Percentiles rank a stretch among this genome's conserved stretches.
These are phyloP conservation scores for Actinia equina DNA, from an alignment of 64 coral and sea anemone genomes.

Conservation along the genomic window DNA sequence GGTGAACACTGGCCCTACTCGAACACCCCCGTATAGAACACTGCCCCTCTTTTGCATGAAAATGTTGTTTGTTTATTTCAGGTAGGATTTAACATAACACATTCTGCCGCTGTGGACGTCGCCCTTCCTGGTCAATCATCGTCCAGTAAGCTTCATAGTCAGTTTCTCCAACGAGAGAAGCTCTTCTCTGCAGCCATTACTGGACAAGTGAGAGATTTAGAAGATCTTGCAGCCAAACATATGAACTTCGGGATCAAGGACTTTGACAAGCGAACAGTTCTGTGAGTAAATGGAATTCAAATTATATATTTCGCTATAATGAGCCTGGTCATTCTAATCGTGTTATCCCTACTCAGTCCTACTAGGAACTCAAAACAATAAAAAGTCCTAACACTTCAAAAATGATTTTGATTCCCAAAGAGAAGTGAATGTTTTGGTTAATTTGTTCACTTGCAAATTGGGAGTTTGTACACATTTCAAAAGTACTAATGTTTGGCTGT, in stretches of 20 bases:
- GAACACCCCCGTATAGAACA: not conserved
- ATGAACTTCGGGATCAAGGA: constrained; percentile 56
- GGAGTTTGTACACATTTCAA: too few species aligned
- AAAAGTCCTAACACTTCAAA: too few species aligned
- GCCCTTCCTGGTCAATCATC: not conserved
- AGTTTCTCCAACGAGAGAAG: constrained; percentile 15
- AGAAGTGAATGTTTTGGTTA: too few species aligned
- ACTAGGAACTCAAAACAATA: too few species aligned
- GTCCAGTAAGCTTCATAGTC: not conserved
- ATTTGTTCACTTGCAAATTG: too few species aligned
- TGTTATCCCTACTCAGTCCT: too few species aligned
- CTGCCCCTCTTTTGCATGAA: not conserved
- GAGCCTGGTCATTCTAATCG: too few species aligned
- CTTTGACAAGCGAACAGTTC: constrained; percentile 76
- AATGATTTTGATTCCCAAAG: too few species aligned
- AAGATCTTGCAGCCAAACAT: constrained; percentile 38
- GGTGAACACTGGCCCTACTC: too few species aligned
- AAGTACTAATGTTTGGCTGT: too few species aligned
- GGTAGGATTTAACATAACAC: constrained; percentile 20
- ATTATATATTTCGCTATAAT: too few species aligned
- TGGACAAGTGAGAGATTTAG: constrained; percentile 49
- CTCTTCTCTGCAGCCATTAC: constrained; percentile 42
- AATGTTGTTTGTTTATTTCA: not conserved
- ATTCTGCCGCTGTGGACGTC: not conserved
- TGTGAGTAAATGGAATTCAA: constrained; percentile 40